Base-by-base conservation (phyloP, 2,113 vertebrate species). In the Benitochromis conjunctus region DNA sequence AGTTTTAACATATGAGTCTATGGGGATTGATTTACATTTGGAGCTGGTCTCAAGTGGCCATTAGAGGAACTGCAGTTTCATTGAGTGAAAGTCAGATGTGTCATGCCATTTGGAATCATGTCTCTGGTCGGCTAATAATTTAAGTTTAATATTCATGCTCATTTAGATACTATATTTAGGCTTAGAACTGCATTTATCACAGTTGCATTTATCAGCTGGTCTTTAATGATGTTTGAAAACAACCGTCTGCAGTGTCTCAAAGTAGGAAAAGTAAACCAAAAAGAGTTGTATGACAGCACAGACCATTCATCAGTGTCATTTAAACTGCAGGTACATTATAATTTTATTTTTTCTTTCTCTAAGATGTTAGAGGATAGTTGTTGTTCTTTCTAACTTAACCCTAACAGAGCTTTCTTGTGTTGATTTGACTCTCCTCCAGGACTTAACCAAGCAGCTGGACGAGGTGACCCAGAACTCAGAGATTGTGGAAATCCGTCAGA, bases 391-490 rank as follows among this genome's bases (percentile, higher is more conserved):
- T 9, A 16, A 54, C 7, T 24, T 26, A 31, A 31, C 60, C 21
- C 31, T 51, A 78, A 80, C 60, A n/a, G 12, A 21, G 38, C 13
- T 58, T 69, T 51, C 9, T 31, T 21, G n/a, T 48, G 21, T 81
- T 76, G 19, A 48, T 64, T 48, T 58, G 19, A 76, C 31, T 88
- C 16, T 7, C 94, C 84, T 85, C 83, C 82, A 99, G 99, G 97
- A 98, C 85, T 95, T 99, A 91, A 97, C 97, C 66, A 99, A 98
- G 92, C 98, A 99, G 93, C 96, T 99, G 92, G 98, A 99, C 24
- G 98, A 99, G 87, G 97, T 98, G 95, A 99, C 97, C 90, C 97
- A 98, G 94, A 97, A 98, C 90, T 98, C 98, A 3, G 96, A 97
- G 95, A 98, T 97, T n/a, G 95, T 98, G 90, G 91, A 98, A 91